Conservation (phyloP, 2,888 invertebrate genomes). For the Phengaris arion region DNA sequence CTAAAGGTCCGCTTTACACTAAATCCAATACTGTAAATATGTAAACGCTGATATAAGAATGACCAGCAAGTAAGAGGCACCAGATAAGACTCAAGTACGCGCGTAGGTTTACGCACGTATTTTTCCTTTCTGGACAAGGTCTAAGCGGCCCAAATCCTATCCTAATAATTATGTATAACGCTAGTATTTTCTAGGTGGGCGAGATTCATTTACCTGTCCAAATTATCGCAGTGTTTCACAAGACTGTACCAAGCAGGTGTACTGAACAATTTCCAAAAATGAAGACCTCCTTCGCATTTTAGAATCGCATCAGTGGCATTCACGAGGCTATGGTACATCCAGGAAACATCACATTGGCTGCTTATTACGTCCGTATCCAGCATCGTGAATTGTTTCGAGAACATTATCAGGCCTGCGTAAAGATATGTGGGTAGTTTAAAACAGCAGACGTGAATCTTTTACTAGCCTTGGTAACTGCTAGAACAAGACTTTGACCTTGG, state of each 20-base stretch:
- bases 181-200: not conserved
- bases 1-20: too few relatives aligned
- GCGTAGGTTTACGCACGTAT: too few relatives aligned
- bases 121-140: too few relatives aligned
- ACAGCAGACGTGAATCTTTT: not conserved
- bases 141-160: too few relatives aligned
- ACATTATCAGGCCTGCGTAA: constrained; percentile 62
- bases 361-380: constrained; percentile 71
- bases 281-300: constrained; percentile 82
- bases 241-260: constrained; percentile 81
- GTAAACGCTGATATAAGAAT: too few relatives aligned
- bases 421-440: not conserved
- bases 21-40: too few relatives aligned
- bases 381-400: constrained; percentile 82
- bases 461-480: too few relatives aligned
- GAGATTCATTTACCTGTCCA: constrained; percentile 73
- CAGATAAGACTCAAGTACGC: too few relatives aligned
- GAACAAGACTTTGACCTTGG: too few relatives aligned
- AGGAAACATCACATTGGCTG: constrained; percentile 77
- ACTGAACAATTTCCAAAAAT: constrained; percentile 82
- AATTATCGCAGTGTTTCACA: constrained; percentile 79
- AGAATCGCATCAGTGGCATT: constrained; percentile 80
- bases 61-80: too few relatives aligned
- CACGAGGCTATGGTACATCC: constrained; percentile 78
- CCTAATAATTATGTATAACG: too few relatives aligned